phyloP scores from a whole-genome alignment of 1,140 invertebrate genomes.

The Pseudomyrmex concolor region DNA sequence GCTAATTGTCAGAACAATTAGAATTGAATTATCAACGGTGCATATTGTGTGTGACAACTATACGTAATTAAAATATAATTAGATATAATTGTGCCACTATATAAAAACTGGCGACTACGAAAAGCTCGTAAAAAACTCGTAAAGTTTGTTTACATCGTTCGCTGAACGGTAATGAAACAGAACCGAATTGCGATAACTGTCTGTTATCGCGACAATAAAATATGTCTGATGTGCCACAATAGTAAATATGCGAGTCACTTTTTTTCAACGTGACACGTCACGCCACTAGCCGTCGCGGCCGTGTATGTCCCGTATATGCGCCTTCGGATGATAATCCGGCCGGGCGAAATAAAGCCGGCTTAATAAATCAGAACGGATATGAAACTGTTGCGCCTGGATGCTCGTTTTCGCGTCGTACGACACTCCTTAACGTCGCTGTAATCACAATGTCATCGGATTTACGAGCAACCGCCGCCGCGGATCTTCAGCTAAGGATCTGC shows the following conservation, averaged over 20 bases:
- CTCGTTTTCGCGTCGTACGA: conserved; percentile 57
- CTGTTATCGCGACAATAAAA: not conserved
- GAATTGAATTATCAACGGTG: conserved; percentile 7
- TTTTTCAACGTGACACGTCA: not conserved
- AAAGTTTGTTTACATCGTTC: not conserved
- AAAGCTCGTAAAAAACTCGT: not conserved
- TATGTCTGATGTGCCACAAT: not conserved
- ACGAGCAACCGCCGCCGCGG: conserved; percentile 12
- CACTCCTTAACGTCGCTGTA: conserved; percentile 51
- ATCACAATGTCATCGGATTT: conserved; percentile 66
- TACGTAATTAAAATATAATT: not conserved
- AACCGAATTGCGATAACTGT: not conserved
- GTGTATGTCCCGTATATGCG: not conserved
- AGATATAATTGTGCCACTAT: not conserved
- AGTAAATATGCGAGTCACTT: not conserved
- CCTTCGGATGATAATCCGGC: not conserved
- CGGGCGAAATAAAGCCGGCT: conserved; percentile 48
- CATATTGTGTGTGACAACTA: not conserved
- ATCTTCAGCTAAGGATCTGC: conserved; percentile 27
- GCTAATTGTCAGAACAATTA: not conserved
- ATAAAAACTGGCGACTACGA: not conserved
- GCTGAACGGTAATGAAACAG: not conserved
- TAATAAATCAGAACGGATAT: conserved; percentile 69
- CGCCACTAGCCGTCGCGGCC: not conserved
- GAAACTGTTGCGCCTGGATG: conserved; percentile 60